phyloP scores from a whole-genome alignment of 2,113 vertebrate species.

The Danionella cerebrum region DNA sequence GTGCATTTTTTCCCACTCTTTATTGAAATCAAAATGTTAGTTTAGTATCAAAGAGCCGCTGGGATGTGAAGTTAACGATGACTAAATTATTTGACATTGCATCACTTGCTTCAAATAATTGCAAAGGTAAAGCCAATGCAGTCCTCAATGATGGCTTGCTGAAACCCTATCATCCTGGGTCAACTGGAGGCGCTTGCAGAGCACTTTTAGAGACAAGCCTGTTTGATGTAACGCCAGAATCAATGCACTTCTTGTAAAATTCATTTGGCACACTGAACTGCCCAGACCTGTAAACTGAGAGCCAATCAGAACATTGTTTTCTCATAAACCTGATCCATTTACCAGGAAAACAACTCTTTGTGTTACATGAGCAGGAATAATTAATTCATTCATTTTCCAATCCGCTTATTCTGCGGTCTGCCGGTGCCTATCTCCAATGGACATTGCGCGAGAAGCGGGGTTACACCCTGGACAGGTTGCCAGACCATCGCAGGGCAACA shows the following conservation, averaged over 20 bases:
- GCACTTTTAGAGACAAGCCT: conserved; percentile 12
- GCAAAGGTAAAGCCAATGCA: background rate
- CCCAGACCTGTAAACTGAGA: background rate
- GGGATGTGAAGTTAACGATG: background rate
- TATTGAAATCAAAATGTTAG: no score
- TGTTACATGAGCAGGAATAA: no score
- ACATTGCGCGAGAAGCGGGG: no score
- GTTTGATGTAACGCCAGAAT: background rate
- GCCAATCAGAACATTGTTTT: background rate
- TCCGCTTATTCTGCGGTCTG: no score
- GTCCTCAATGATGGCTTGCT: background rate
- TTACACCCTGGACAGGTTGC: no score
- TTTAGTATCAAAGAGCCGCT: background rate
- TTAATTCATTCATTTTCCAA: no score
- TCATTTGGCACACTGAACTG: background rate
- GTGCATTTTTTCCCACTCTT: no score
- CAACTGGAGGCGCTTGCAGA: conserved; percentile 6
- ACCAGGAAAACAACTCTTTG: no score
- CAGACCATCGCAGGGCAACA: no score
- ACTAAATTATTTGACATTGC: background rate
- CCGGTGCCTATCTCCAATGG: no score
- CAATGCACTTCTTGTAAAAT: background rate
- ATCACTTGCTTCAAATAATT: background rate
- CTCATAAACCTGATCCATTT: no score
- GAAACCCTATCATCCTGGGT: background rate